Evolutionary conservation across 2,888 invertebrate species (phyloP), one percentile per base, ranked within the genome.

Genomic region (Hypomecis punctinalis): DNA sequence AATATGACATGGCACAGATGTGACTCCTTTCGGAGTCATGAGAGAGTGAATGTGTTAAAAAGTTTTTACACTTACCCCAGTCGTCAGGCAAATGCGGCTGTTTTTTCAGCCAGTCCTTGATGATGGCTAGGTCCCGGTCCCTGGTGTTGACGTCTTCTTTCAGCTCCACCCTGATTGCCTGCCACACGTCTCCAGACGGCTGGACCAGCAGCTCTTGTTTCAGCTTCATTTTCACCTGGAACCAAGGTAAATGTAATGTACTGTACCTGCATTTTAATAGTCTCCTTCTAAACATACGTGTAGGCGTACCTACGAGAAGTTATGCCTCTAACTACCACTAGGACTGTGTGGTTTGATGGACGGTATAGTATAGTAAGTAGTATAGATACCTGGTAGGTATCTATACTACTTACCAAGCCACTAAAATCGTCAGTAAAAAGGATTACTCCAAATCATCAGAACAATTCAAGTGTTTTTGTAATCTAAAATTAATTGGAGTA

Each of bases 161-260:
- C 66, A 96, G 87, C 79, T 96, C 96, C 68, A 94, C 91, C 59
- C 95, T 93, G 76, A 96, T 96, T 83, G 89, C 90, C 79, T 94
- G 93, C 77, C 95, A 95, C 88, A 95, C 93, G 78, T 96, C 96
- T 23, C 95, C 94, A 3, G 94, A 83, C 10, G 96, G 96, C 76
- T 96, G 96, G 67, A 94, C 88, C 74, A 96, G 87, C 66, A 93
- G 79, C 88, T 96, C 96, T 87, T 86, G 80, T 58, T 91, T 89
- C 23, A 91, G 82, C 89, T 94, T 94, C 94, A 88, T 91, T 65
- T 61, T 84, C 65, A 67, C 65, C 71, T 75, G 80, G 42, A 73
- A 74, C 61, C 13, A 35, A 48, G 8, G 35, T 23, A 39, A 1
- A 40, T 11, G 23, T 7, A 39, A 39, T 23, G 4, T 8, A 35